A percentile compares a stretch with the other conserved stretches of the same genome.
Evolutionary conservation across 1,140 invertebrate genomes (phyloP).

Genomic region (Anoplolepis gracilipes): DNA sequence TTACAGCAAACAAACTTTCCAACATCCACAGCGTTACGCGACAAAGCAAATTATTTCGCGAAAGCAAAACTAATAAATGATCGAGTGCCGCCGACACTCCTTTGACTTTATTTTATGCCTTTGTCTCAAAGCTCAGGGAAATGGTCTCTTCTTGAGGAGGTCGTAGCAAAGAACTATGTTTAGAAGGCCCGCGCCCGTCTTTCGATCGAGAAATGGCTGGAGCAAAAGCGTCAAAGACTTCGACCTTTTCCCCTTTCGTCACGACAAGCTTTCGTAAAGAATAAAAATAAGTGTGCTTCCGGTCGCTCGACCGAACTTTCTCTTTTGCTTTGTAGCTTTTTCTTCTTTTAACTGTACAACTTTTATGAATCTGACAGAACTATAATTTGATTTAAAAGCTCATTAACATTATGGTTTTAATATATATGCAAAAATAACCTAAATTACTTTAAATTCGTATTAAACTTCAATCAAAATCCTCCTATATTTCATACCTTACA

Average conservation of each 20-base stretch:
- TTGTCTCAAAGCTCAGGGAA: constrained; percentile 29
- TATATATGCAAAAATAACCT: neutral
- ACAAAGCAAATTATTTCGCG: constrained; percentile 43
- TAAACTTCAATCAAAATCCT: neutral
- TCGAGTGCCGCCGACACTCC: constrained; percentile 9
- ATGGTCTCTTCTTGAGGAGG: constrained; percentile 14
- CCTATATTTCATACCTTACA: neutral
- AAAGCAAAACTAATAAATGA: constrained; percentile 54
- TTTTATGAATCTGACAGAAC: neutral
- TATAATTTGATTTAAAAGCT: neutral
- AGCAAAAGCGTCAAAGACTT: constrained; percentile 48
- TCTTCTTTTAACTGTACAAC: neutral
- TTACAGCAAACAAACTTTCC: constrained; percentile 20
- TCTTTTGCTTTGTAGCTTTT: constrained; percentile 35
- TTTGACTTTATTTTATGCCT: constrained; percentile 49
- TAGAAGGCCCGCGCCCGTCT: constrained; percentile 37
- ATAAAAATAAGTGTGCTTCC: constrained; percentile 74
- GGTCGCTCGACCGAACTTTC: constrained; percentile 53
- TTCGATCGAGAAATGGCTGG: constrained; percentile 48
- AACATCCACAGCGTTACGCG: neutral
- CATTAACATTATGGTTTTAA: neutral
- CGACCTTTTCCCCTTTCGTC: constrained; percentile 6
- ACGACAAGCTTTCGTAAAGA: constrained; percentile 59
- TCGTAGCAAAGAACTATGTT: constrained; percentile 48
- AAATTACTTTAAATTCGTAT: neutral